Conservation (phyloP, 2,113 vertebrate species). For the Phalacrocorax brasilianus region DNA sequence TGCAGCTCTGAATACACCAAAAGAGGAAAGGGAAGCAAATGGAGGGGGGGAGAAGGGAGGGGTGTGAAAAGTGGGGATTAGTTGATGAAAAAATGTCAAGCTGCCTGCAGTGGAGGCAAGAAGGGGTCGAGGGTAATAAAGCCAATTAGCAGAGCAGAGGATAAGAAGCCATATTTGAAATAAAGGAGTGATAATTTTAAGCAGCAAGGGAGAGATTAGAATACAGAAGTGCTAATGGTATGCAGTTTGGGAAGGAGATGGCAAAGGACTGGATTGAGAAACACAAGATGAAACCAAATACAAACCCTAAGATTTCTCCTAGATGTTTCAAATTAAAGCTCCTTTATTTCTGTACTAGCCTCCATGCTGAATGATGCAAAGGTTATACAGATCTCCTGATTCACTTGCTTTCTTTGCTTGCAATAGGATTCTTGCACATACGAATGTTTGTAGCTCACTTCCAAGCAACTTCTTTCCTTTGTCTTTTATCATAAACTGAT, state of each 20-base stretch:
- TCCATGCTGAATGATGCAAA: constrained; percentile 21
- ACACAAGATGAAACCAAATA: constrained; percentile 38
- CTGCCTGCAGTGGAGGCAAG: constrained; percentile 59
- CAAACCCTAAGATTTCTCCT: constrained; percentile 38
- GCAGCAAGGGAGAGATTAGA: constrained; percentile 71
- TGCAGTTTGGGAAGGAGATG: constrained; percentile 61
- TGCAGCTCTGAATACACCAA: constrained; percentile 19
- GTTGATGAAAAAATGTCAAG: constrained; percentile 63
- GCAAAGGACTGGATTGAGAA: constrained; percentile 37
- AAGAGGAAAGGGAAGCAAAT: constrained; percentile 6
- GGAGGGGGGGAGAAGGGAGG: neutral
- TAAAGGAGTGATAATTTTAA: constrained; percentile 76
- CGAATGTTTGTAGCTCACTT: constrained; percentile 20
- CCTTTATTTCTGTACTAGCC: constrained; percentile 17
- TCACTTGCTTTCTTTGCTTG: neutral
- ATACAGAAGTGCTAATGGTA: constrained; percentile 70
- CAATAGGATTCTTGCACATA: neutral
- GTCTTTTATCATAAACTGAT: constrained; percentile 43
- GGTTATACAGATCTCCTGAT: neutral
- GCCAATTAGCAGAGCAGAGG: constrained; percentile 68
- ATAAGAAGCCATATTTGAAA: constrained; percentile 74
- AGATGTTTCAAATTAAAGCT: constrained; percentile 48
- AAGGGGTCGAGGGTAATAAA: constrained; percentile 69
- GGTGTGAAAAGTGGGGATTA: constrained; percentile 51
- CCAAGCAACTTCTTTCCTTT: constrained; percentile 41